Evolutionary conservation across 92 coral and sea anemone species (phyloP), one percentile per base, ranked within the genome.

Genomic region (Zoanthus sociatus): DNA sequence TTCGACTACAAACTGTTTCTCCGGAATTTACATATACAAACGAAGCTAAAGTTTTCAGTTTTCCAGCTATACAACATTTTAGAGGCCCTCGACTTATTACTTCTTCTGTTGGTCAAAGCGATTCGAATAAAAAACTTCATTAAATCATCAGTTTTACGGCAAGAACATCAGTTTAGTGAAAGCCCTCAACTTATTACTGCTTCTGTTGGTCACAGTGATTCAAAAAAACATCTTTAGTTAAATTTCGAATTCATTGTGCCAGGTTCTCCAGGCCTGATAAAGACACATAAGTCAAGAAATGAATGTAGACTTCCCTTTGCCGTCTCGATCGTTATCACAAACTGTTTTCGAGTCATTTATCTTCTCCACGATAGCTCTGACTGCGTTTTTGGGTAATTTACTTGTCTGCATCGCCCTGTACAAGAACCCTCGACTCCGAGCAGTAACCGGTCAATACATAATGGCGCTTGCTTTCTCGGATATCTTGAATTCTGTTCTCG

Each of bases 401-500:
- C 84, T 79, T 11, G 84, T 61, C 7, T 79, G 84, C 45, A 37
- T n/a, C 15, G 84, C 84, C 3, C 72, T 79, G 58, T 79, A 79
- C 73, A 79, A 63, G 33, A 79, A 79, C 11, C 74, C 84, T 0
- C 73, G 73, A 3, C 84, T 79, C 0, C 56, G 73, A 50, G 45
- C 84, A 6, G 45, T 54, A 3, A 79, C 84, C 10, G 37, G 84
- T 13, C 84, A 79, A 9, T 79, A 79, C 37, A 79, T 79, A 3
- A 79, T 63, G 84, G 84, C 74, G 17, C 73, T 79, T 5, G 84
- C 84, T n/a, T 7, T 79, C 1, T 79, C 84, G 9, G 84, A 79
- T 48, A 79, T 79, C 20, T 68, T 79, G 6, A 79, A 79, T 45
- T 42, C 84, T 61, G 42, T 79, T 17, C 73, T 79, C 12, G 84